Evolutionary conservation across 2,113 vertebrate genomes (phyloP), one percentile per base, ranked within the genome.

Genomic region (Gasterosteus aculeatus): DNA sequence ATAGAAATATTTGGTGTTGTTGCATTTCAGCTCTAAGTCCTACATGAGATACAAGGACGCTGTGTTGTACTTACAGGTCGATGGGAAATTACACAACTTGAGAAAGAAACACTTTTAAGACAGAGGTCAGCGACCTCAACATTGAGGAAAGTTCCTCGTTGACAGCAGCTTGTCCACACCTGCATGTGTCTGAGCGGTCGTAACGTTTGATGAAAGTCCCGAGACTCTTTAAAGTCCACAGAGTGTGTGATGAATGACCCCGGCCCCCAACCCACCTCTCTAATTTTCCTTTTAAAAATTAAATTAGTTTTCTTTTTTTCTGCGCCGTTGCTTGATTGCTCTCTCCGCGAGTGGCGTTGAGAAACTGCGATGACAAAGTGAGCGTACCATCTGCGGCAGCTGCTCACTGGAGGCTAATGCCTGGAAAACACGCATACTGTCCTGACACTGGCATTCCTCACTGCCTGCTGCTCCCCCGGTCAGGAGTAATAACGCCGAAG

Each of bases 311-410:
- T 54, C 44, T 87, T 59, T 72, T 78, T 51, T 72, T 87, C 78
- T 72, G 47, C 60, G 4, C 77, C 41, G 85, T 53, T 35, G 18
- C 69, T 84, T 88, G 90, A 91, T 91, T 83, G 85, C 80, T 87
- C 78, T 78, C 87, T 85, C n/a, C n/a, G 61, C 62, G 51, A 63
- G 77, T 66, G 61, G 74, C 12, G 57, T 58, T 51, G 71, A 79
- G 75, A 89, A 91, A 78, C 82, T 71, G 82, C n/a, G 73, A 90
- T 88, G 88, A 89, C 81, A 92, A 89, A 92, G 88, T 87, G 83
- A 86, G 69, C 68, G 68, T 69, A 82, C 92, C 93, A 90, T 93
- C 91, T 89, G 89, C 87, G 92, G 81, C 86, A 92, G 88, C 90
- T 89, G 87, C 90, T 86, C 57, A 85, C 91, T 86, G 70, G 54